Evolutionary conservation across 1,140 invertebrate genomes (phyloP).

Genomic region (Luehdorfia chinensis): DNA sequence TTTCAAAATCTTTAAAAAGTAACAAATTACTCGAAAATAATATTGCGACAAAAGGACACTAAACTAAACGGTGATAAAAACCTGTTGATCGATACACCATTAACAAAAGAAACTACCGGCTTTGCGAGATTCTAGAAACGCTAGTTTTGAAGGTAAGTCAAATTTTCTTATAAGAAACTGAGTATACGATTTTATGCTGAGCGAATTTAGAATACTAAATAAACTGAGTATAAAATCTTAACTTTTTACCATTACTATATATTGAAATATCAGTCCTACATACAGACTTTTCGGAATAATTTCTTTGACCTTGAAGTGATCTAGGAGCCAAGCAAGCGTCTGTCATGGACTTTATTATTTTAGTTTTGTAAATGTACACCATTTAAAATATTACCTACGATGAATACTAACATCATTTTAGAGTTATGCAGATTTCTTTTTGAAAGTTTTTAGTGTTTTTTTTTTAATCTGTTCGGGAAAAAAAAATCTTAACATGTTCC

Average conservation of each 20-base stretch:
- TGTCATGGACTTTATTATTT: too few species aligned
- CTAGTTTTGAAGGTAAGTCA: not conserved
- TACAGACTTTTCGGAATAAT: not conserved
- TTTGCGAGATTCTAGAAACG: not conserved
- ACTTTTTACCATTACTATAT: not conserved
- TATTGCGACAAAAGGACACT: too few species aligned
- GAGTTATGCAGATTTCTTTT: too few species aligned
- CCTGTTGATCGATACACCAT: too few species aligned
- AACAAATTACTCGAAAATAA: not conserved
- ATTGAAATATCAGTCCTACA: not conserved
- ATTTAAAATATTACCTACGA: too few species aligned
- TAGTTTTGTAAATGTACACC: too few species aligned
- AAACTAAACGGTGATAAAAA: too few species aligned
- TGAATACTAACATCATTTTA: too few species aligned
- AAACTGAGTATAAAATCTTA: not conserved
- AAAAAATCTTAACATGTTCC: too few species aligned
- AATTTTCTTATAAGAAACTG: not conserved
- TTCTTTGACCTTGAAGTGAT: constrained; percentile 4
- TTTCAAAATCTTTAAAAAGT: not conserved
- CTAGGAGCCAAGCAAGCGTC: too few species aligned
- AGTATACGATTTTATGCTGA: not conserved
- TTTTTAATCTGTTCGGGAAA: too few species aligned
- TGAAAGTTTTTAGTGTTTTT: too few species aligned
- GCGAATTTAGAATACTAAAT: not conserved
- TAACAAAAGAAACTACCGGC: not conserved